Base-by-base conservation (phyloP, 2,113 vertebrate species). In the Entosphenus tridentatus region DNA sequence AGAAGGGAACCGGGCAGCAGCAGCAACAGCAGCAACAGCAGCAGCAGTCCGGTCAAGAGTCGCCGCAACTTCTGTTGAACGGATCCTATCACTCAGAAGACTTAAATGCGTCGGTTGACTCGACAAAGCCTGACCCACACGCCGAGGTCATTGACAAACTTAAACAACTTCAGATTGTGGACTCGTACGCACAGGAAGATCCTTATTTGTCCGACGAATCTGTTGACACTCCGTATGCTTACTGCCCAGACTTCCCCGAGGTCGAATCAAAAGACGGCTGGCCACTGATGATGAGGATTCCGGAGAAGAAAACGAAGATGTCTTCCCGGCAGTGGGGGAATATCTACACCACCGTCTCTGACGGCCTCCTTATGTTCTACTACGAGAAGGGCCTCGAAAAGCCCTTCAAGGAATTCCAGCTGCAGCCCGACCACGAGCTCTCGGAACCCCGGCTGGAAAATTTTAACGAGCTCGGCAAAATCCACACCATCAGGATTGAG, bases 241-340 rank as follows among this genome's bases (percentile, higher is more conserved):
- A 39, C 39, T 39, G 39, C 39, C 39, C 39, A 39, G 39, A 74
- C 11, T 77, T 80, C 5, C 70, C 74, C 39, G 75, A 75, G 57
- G 72, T 80, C 75, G 78, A 73, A 56, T 75, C 78, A 57, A 81
- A 76, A 70, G 83, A 86, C 8, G 87, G 87, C 56, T 90, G 87
- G 87, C 79, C 84, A 69, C 83, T 90, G 85, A 87, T 90, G 79
- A 80, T 90, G n/a, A 81, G 87, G 74, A 89, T 90, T 72, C 87
- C 87, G 1, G 87, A 90, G 76, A 90, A 88, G 72, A 90, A 90
- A 75, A 90, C 87, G 74, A 88, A 89, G 70, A 90, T 90, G 87
- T 90, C 87, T 8, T 90, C 87, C n/a, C 81, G 87, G 67, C 87
- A 90, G 78, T 90, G 87, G 87, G 87, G 87, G n/a, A 86, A 85